Evolutionary conservation across 2,888 invertebrate genomes (phyloP).

Genomic region (Erebia ligea): DNA sequence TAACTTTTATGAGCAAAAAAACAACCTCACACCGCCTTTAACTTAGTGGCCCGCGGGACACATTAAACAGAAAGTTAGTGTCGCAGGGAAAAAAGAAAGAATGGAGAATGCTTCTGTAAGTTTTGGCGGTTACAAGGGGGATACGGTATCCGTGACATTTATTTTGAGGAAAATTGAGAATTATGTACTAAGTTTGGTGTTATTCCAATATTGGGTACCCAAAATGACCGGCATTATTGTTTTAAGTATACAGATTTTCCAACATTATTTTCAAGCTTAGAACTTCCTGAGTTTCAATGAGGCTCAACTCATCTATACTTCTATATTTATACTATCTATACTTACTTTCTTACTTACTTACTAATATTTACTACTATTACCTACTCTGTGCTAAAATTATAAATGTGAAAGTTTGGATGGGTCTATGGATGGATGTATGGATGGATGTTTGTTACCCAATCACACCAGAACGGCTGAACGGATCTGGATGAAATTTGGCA

Average conservation of each 20-base stretch:
- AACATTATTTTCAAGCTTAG: no score
- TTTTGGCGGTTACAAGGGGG: conserved; percentile 22
- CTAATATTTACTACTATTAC: no score
- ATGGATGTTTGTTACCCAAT: no score
- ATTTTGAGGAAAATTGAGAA: conserved; percentile 18
- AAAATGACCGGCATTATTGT: neutral
- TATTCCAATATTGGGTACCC: neutral
- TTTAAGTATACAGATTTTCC: neutral
- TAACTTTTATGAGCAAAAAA: conserved; percentile 11
- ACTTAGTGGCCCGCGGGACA: conserved; percentile 31
- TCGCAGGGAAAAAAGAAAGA: conserved; percentile 30
- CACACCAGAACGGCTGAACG: no score
- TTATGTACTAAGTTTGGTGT: neutral
- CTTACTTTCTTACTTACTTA: no score
- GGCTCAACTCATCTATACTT: no score
- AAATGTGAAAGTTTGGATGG: no score
- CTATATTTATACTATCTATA: no score
- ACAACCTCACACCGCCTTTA: conserved; percentile 30
- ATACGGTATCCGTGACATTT: conserved; percentile 17
- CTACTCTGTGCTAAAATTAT: no score
- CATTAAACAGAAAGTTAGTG: conserved; percentile 36
- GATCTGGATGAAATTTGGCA: no score
- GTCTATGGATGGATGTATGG: no score
- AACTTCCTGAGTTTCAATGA: no score
- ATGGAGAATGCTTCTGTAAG: conserved; percentile 31